phyloP scores from a whole-genome alignment of 2,113 vertebrate species.

The Sinocyclocheilus maitianheensis region DNA sequence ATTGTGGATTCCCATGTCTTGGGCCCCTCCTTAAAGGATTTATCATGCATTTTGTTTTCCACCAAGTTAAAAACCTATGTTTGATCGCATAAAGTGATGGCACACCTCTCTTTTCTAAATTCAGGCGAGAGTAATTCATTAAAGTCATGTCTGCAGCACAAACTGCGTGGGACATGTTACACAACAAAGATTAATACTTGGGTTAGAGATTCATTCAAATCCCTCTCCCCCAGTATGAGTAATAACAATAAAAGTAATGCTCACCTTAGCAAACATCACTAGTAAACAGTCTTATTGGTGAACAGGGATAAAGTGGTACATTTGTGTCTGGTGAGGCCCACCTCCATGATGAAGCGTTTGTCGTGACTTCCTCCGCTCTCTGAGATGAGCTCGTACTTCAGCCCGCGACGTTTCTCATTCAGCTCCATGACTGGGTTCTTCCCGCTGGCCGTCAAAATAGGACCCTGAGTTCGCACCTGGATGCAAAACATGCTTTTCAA shows the following conservation, averaged over 20 bases:
- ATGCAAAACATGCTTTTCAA: slow-evolving; percentile 34
- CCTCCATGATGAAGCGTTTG: slow-evolving; percentile 99
- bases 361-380: slow-evolving; percentile 98
- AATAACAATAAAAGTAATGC: neutral
- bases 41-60: neutral
- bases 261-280: neutral
- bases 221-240: neutral
- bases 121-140: neutral
- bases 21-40: neutral
- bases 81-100: neutral
- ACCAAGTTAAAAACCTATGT: neutral
- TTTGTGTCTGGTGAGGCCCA: slow-evolving; percentile 60
- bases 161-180: neutral
- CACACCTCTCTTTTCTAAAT: neutral
- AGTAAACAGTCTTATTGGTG: neutral
- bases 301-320: neutral
- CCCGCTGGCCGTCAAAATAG: slow-evolving; percentile 96
- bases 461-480: slow-evolving; percentile 98
- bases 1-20: neutral
- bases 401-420: slow-evolving; percentile 95
- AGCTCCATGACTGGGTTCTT: slow-evolving; percentile 99
- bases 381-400: slow-evolving; percentile 98
- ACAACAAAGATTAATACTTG: neutral
- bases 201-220: neutral
- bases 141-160: neutral